A percentile compares a stretch with the other conserved stretches of the same genome.
Evolutionary conservation across 2,797 vertebrate species (phyloP).

Genomic region (Cyclura pinguis): DNA sequence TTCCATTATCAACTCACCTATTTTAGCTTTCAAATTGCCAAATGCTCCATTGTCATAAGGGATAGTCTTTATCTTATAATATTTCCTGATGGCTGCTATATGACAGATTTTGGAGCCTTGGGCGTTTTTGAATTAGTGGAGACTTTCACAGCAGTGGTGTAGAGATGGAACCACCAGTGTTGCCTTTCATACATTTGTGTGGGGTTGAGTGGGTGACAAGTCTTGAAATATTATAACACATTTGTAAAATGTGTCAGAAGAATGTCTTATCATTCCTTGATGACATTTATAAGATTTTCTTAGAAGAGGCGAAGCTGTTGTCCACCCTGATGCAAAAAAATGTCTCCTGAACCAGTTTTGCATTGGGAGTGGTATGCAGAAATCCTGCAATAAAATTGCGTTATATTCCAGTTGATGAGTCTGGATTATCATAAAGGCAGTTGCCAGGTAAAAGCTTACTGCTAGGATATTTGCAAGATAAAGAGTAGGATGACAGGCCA

Average conservation of each 20-base stretch:
- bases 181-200: not conserved
- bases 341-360: not conserved
- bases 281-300: not conserved
- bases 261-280: not conserved
- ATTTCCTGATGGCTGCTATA: not conserved
- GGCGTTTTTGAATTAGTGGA: not conserved
- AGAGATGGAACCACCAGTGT: not conserved
- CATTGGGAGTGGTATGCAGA: not conserved
- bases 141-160: not conserved
- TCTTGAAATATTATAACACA: not conserved
- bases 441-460: not conserved
- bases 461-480: not conserved
- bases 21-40: not conserved
- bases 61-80: not conserved
- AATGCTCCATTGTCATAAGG: not conserved
- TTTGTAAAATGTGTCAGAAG: not conserved
- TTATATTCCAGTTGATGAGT: not conserved
- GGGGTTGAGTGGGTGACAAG: not conserved
- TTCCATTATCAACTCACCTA: not conserved
- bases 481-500: not conserved
- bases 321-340: not conserved
- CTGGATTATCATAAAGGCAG: not conserved
- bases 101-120: not conserved
- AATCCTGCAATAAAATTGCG: not conserved
- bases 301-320: not conserved